Percentiles rank a stretch among this genome's conserved stretches.
phyloP scores from a whole-genome alignment of 1,140 invertebrate species.

The Zaprionus lachaisei region DNA sequence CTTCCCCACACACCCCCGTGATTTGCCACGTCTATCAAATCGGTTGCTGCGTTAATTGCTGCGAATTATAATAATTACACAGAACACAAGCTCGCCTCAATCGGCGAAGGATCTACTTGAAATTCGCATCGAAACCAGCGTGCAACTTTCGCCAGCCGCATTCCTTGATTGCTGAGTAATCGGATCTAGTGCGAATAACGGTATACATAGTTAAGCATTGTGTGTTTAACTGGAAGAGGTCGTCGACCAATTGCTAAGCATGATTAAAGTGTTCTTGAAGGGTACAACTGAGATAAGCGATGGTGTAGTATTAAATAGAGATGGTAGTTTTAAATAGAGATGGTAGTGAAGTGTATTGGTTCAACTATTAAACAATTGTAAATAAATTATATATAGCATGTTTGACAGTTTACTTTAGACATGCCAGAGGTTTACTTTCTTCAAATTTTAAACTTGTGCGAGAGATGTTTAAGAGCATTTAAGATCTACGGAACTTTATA shows the following conservation, averaged over 20 bases:
- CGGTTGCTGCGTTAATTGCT: constrained; percentile 36
- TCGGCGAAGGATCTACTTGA: not conserved
- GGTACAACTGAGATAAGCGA: too few species aligned
- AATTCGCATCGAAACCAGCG: not conserved
- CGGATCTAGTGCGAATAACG: not conserved
- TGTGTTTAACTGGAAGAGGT: not conserved
- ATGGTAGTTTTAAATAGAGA: too few species aligned
- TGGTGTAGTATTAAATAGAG: too few species aligned
- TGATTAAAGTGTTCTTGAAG: too few species aligned
- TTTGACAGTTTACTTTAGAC: too few species aligned
- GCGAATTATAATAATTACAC: constrained; percentile 34
- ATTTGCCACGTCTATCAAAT: constrained; percentile 30
- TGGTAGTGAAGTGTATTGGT: too few species aligned
- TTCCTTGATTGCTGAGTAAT: not conserved
- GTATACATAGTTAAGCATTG: not conserved
- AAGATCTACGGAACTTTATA: too few species aligned
- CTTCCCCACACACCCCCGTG: not conserved
- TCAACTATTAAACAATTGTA: too few species aligned
- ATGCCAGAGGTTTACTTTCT: too few species aligned
- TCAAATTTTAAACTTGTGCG: too few species aligned
- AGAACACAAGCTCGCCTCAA: not conserved
- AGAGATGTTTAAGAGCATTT: too few species aligned
- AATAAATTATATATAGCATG: too few species aligned
- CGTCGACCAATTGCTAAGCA: not conserved
- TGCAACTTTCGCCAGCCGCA: not conserved